Evolutionary conservation across 2,888 invertebrate species (phyloP).

Genomic region (Drosophila meridiana): DNA sequence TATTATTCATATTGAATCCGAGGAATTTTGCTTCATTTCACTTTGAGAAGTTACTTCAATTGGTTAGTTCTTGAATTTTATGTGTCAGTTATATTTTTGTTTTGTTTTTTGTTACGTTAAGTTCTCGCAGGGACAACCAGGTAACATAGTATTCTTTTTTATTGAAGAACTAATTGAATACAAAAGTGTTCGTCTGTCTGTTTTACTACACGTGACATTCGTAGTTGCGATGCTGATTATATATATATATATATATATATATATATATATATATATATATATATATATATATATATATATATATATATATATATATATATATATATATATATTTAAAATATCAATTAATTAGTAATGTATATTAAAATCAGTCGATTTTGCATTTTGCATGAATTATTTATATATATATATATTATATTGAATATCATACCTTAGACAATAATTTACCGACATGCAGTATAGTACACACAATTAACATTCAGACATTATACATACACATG

Average conservation of each 20-base stretch:
- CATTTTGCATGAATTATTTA: slow-evolving; percentile 38
- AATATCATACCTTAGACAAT: slow-evolving; percentile 44
- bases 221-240: slow-evolving; percentile 36
- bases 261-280: slow-evolving; percentile 17
- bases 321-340: slow-evolving; percentile 20
- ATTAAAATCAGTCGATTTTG: slow-evolving; percentile 67
- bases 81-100: background rate
- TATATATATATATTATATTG: slow-evolving; percentile 40
- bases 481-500: background rate
- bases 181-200: slow-evolving; percentile 32
- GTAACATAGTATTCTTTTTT: slow-evolving; percentile 52
- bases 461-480: slow-evolving; percentile 20
- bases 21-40: slow-evolving; percentile 7
- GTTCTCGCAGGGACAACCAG: slow-evolving; percentile 51
- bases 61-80: slow-evolving; percentile 9
- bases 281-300: slow-evolving; percentile 14
- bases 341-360: slow-evolving; percentile 36
- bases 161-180: slow-evolving; percentile 32
- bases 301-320: slow-evolving; percentile 14
- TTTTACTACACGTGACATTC: slow-evolving; percentile 37
- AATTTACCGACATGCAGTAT: slow-evolving; percentile 52
- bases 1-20: background rate
- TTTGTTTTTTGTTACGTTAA: slow-evolving; percentile 39
- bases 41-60: slow-evolving; percentile 5
- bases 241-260: slow-evolving; percentile 23